Base-by-base conservation (phyloP, 2,888 invertebrate species). In the Pteria penguin region DNA sequence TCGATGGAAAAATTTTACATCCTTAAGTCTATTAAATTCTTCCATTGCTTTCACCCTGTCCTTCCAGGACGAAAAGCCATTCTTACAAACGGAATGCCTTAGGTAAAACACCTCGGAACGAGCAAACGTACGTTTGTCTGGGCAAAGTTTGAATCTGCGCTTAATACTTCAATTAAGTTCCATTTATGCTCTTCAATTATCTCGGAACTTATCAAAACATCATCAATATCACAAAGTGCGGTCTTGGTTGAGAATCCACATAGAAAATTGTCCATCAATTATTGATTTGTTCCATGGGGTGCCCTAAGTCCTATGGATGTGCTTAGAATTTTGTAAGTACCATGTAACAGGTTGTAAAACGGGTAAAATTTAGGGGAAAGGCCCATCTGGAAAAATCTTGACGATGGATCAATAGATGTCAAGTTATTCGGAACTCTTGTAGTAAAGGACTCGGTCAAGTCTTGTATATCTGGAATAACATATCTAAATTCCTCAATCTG, bases 221-320 rank as follows among this genome's bases (percentile, higher is more conserved):
- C 75, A 68, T 78, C 78, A 14, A 78, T 52, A 29, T 75, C 74
- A 45, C 75, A 78, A n/a, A 78, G 31, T 0, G 70, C 69, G 26
- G 75, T 72, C 14, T 54, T 54, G 60, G 72, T 75, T 32, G 74
- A 71, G 24, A 71, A 52, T 22, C 75, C 75, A n/a, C 24, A 27
- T 14, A 70, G 29, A 55, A 78, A 33, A 24, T 55, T 67, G 32
- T 76, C 72, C 76, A 72, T 75, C 2, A 78, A 45, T 18, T 74
- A 31, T 31, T 70, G 78, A 27, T 74, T 74, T 27, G 32, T 61
- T 65, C 74, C 70, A 32, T 73, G 78, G 4, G 66, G 31, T 4
- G 74, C 74, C 24, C 65, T 69, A 2, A 78, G 31, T 29, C 70
- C 67, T 61, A 74, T 65, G 8, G 78, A 74, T n/a, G 71, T 29